A percentile compares a stretch with the other conserved stretches of the same genome.
phyloP scores from a whole-genome alignment of 2,113 vertebrate genomes.

The Marmota flaviventris region DNA sequence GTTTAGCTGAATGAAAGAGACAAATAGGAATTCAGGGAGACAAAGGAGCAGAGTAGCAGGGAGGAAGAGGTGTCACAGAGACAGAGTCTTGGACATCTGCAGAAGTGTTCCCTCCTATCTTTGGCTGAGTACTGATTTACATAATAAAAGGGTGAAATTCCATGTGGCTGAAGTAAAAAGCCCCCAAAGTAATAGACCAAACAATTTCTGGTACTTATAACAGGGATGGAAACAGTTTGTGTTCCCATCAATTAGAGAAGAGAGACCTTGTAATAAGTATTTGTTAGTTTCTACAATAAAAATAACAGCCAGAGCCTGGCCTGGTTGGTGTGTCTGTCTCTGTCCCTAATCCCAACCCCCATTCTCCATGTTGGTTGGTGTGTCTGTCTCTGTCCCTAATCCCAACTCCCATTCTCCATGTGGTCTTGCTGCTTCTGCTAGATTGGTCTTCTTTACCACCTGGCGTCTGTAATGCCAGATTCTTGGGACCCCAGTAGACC shows the following conservation, averaged over 20 bases:
- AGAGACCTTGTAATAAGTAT: neutral
- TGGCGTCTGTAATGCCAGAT: neutral
- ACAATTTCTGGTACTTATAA: neutral
- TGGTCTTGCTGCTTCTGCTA: neutral
- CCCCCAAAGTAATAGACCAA: neutral
- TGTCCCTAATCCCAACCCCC: accelerated
- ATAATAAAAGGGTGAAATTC: neutral
- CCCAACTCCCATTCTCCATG: neutral
- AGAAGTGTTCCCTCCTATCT: neutral
- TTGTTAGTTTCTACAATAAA: neutral
- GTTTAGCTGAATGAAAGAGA: neutral
- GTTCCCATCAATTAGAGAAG: neutral
- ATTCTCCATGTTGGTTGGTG: neutral
- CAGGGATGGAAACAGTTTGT: neutral
- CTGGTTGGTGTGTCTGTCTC: neutral
- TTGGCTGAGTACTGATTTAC: neutral
- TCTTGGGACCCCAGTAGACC: too few relatives aligned
- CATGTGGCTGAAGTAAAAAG: neutral
- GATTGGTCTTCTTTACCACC: neutral
- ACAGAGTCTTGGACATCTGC: neutral
- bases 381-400: neutral
- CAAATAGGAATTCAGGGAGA: neutral
- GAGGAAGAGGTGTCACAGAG: neutral
- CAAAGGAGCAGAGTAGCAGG: neutral
- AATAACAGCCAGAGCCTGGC: neutral